phyloP scores from a whole-genome alignment of 2,797 vertebrate species.

The Xiphophorus birchmanni region DNA sequence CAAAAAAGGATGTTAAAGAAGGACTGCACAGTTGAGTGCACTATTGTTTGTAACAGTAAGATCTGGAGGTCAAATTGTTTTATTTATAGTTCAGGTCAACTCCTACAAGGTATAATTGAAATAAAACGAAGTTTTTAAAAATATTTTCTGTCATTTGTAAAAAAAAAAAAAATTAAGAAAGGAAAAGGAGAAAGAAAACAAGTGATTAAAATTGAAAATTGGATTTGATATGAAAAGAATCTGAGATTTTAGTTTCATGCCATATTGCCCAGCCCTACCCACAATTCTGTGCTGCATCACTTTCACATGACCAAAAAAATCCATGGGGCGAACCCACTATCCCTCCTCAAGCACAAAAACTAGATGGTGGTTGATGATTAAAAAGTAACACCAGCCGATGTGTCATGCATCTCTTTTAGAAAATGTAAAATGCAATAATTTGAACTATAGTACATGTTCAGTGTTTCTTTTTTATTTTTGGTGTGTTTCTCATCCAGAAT shows the following conservation, averaged over 20 bases:
- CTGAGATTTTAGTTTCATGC: neutral
- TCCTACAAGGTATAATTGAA: neutral
- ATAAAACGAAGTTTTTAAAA: neutral
- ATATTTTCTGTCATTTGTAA: neutral
- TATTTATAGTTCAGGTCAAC: neutral
- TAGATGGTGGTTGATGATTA: too few relatives aligned
- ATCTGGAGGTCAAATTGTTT: neutral
- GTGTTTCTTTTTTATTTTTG: constrained; percentile 28
- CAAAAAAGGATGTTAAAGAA: neutral
- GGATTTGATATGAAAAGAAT: neutral
- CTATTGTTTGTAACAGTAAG: neutral
- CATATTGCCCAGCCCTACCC: neutral
- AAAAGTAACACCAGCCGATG: neutral
- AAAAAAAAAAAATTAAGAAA: too few relatives aligned
- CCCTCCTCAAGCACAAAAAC: too few relatives aligned
- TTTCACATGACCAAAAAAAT: too few relatives aligned
- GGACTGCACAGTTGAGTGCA: neutral
- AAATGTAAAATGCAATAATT: neutral
- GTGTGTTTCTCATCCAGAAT: constrained; percentile 89
- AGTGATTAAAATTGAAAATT: neutral
- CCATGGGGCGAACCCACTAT: too few relatives aligned
- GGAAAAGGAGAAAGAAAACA: neutral
- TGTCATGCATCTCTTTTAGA: neutral
- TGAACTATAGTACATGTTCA: constrained; percentile 11
- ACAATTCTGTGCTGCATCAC: too few relatives aligned